Percentiles rank a stretch among this genome's conserved stretches.
phyloP scores from a whole-genome alignment of 2,888 invertebrate genomes.

The Callimorpha dominula region DNA sequence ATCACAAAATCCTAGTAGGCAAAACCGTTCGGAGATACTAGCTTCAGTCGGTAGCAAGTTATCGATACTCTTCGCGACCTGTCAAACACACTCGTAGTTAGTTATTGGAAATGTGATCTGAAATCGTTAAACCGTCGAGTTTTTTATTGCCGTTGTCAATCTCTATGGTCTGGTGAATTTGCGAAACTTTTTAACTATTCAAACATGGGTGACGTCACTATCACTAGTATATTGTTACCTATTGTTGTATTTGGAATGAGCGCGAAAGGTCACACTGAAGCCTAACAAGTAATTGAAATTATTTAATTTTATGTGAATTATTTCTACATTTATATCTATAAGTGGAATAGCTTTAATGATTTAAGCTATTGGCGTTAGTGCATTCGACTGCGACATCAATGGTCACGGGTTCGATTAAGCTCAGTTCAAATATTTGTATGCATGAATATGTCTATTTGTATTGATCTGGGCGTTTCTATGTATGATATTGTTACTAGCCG shows the following conservation, averaged over 20 bases:
- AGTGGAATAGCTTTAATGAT: background rate
- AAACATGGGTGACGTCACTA: slow-evolving; percentile 13
- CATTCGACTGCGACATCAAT: no score
- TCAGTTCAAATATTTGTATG: no score
- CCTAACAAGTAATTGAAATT: background rate
- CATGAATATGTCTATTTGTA: no score
- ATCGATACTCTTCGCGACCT: slow-evolving; percentile 32
- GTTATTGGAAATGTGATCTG: slow-evolving; percentile 47
- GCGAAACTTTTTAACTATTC: slow-evolving; percentile 29
- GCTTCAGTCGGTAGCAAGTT: slow-evolving; percentile 25
- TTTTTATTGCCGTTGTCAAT: slow-evolving; percentile 25
- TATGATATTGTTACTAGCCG: no score
- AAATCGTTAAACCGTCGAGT: slow-evolving; percentile 30
- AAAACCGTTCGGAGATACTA: background rate
- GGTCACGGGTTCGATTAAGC: no score
- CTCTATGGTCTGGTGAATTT: slow-evolving; percentile 39
- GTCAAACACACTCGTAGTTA: slow-evolving; percentile 39
- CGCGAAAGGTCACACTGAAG: background rate
- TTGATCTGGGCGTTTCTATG: no score
- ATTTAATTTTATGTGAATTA: background rate
- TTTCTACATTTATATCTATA: background rate
- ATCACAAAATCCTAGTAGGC: background rate
- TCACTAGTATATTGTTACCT: slow-evolving; percentile 9
- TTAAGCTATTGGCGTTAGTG: no score
- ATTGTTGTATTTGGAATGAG: background rate